phyloP scores from a whole-genome alignment of 2,888 invertebrate species.

The Harmothoe impar region DNA sequence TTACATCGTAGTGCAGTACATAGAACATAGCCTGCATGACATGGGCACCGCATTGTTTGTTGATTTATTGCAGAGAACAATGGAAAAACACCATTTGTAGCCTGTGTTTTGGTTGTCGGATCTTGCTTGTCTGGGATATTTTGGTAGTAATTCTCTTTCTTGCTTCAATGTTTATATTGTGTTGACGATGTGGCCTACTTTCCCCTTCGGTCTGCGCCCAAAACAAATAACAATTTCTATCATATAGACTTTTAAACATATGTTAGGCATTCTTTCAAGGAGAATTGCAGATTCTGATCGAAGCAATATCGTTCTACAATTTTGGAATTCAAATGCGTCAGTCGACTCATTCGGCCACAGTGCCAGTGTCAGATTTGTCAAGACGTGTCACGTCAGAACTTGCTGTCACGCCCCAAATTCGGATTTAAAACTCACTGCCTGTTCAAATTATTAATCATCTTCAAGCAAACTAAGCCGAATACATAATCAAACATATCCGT shows the following conservation, averaged over 20 bases:
- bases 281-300: no score
- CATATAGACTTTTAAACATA: no score
- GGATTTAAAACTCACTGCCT: no score
- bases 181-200: no score
- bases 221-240: no score
- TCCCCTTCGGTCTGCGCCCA: no score
- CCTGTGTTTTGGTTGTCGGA: constrained; percentile 7
- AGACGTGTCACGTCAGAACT: constrained; percentile 27
- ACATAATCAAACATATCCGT: no score
- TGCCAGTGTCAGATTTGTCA: not conserved
- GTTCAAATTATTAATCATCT: no score
- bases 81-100: not conserved
- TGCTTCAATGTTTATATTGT: not conserved
- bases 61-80: not conserved
- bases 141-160: not conserved
- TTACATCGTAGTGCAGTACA: not conserved
- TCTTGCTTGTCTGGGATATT: not conserved
- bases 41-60: not conserved
- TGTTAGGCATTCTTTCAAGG: no score
- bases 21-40: constrained; percentile 16
- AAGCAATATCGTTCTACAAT: no score
- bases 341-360: constrained; percentile 1
- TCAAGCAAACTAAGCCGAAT: no score
- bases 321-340: not conserved
- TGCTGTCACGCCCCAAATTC: not conserved